Percentiles rank a stretch among this genome's conserved stretches.
Conservation (phyloP, 2,113 vertebrate species). For the Chionomys nivalis region DNA sequence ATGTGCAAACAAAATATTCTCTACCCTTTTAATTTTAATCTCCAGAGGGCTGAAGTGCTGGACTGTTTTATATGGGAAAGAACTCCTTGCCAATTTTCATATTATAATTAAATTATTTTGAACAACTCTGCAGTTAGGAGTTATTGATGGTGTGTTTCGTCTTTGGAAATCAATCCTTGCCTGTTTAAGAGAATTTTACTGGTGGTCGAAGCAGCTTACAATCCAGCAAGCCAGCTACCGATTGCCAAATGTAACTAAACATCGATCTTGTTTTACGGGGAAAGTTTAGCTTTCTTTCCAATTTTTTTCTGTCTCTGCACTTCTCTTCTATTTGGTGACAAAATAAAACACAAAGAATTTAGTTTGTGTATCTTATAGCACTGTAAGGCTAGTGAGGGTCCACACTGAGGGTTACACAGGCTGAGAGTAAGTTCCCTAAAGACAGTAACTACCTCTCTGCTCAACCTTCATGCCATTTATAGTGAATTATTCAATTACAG, state of each 20-base stretch:
- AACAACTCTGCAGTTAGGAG: background rate
- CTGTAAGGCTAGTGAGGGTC: slow-evolving; percentile 5
- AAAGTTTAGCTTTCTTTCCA: slow-evolving; percentile 2
- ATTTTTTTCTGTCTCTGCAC: background rate
- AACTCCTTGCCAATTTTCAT: background rate
- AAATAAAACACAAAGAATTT: background rate
- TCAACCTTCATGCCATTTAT: background rate
- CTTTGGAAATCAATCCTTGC: background rate
- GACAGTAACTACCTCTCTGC: background rate
- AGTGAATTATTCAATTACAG: background rate
- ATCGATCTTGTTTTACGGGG: background rate
- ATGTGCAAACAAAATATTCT: background rate
- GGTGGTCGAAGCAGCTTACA: background rate
- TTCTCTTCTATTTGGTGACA: background rate
- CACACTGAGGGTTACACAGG: background rate
- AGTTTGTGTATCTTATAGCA: background rate
- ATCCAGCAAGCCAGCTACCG: background rate
- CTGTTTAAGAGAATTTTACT: background rate
- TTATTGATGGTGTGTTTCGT: background rate
- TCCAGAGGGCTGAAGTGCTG: background rate
- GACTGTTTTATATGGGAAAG: background rate
- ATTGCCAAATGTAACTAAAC: slow-evolving; percentile 6
- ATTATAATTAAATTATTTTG: slow-evolving; percentile 41
- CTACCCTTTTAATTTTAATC: background rate
- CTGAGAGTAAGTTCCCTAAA: background rate